Conservation (phyloP, 30 jellyfish, hydroid and myxozoan species). For the Chrysaora quinquecirrha region DNA sequence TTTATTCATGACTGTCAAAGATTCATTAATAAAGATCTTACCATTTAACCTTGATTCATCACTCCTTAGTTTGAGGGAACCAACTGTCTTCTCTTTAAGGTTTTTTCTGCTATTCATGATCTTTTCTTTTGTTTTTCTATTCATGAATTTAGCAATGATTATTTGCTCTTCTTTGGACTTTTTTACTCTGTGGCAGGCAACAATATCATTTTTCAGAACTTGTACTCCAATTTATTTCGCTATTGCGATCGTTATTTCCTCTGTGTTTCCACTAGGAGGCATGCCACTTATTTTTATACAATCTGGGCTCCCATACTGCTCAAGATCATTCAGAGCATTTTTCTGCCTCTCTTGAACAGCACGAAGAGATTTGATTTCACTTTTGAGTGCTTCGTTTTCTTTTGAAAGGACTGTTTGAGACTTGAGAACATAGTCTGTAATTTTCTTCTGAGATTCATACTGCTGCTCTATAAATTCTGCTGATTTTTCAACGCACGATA, state of each 20-base stretch:
- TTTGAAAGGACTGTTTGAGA: neutral
- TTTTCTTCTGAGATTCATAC: constrained; percentile 6
- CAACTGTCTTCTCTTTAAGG: constrained; percentile 1
- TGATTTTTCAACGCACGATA: neutral
- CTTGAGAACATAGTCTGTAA: neutral
- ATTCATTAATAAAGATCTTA: constrained; percentile 9
- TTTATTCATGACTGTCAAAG: neutral
- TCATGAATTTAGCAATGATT: neutral
- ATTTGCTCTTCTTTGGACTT: neutral
- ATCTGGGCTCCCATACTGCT: constrained; percentile 31
- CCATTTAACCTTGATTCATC: neutral
- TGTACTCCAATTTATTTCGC: constrained; percentile 17
- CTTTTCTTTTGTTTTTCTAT: neutral
- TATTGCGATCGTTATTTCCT: neutral
- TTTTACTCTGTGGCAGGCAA: constrained; percentile 16
- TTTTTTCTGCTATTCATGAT: neutral
- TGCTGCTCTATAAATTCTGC: neutral
- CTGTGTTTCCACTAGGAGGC: constrained; percentile 11
- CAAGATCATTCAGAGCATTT: neutral
- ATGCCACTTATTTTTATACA: constrained; percentile 5
- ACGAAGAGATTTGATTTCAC: neutral
- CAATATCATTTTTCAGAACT: neutral
- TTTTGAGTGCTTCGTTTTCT: neutral
- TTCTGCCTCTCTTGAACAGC: constrained; percentile 2
- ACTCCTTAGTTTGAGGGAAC: neutral